A percentile compares a stretch with the other conserved stretches of the same genome.
Conservation (phyloP, 2,113 vertebrate species). For the Phrynosoma blainvillii region DNA sequence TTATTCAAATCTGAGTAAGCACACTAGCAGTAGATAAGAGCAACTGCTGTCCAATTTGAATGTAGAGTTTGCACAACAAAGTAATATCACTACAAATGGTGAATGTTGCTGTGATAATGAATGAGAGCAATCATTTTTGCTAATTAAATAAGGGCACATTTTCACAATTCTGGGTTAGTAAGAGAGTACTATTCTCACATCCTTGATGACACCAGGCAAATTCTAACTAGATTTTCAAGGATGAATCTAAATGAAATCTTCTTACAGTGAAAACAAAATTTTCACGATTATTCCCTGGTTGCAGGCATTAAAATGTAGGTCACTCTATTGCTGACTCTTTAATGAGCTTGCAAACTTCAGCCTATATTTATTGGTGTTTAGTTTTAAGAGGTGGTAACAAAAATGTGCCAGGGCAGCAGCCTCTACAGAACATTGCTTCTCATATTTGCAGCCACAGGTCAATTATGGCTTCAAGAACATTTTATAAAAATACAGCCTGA, state of each 20-base stretch:
- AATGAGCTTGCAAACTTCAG: conserved; percentile 24
- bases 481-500: conserved; percentile 1
- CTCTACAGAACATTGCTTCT: conserved; percentile 23
- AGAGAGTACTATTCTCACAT: background rate
- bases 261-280: background rate
- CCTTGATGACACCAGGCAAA: background rate
- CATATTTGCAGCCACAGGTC: conserved; percentile 9
- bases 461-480: background rate
- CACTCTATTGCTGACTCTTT: background rate
- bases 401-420: conserved; percentile 15
- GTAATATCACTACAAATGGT: background rate
- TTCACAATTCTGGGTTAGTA: background rate
- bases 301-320: background rate
- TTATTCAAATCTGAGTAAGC: background rate
- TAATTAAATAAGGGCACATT: background rate
- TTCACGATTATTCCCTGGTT: conserved; percentile 10
- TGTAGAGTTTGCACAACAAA: background rate
- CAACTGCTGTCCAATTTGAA: background rate
- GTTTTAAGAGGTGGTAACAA: conserved; percentile 9
- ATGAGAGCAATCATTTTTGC: background rate
- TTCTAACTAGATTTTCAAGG: background rate
- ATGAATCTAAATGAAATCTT: background rate
- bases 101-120: background rate
- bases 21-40: background rate
- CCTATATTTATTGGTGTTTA: conserved; percentile 10